Evolutionary conservation across 2,888 invertebrate genomes (phyloP).

Genomic region (Nipponacmea schrenckii): DNA sequence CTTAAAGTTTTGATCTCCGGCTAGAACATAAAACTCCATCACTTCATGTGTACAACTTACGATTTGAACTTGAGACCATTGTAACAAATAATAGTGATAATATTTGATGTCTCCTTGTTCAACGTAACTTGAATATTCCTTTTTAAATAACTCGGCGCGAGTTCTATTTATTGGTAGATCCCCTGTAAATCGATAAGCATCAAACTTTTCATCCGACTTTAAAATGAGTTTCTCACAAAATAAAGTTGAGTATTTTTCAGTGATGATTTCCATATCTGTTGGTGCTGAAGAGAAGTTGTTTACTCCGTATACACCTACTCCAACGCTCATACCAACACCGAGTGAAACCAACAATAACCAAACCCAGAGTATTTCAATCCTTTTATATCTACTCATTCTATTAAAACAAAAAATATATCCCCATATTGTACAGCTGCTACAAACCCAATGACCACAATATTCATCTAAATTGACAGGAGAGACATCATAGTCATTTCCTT

Average conservation of each 20-base stretch:
- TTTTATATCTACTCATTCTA: background rate
- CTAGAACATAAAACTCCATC: background rate
- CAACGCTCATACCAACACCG: background rate
- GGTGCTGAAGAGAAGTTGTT: background rate
- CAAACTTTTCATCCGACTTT: background rate
- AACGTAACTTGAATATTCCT: background rate
- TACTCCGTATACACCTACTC: background rate
- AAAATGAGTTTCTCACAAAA: background rate
- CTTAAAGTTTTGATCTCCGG: background rate
- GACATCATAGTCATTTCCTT: no score
- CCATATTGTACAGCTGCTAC: background rate
- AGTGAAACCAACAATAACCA: background rate
- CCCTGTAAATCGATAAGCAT: background rate
- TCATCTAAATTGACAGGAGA: no score
- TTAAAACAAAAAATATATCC: background rate
- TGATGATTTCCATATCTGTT: background rate
- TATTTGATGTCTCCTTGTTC: background rate
- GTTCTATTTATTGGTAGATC: background rate
- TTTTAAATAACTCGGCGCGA: background rate
- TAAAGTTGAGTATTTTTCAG: background rate
- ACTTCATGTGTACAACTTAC: background rate
- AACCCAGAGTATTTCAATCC: background rate
- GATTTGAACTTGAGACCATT: background rate
- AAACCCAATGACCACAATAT: background rate
- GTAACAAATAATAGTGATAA: background rate